Evolutionary conservation across 1,140 invertebrate species (phyloP), one percentile per base, ranked within the genome.

Genomic region (Tenebrio molitor): DNA sequence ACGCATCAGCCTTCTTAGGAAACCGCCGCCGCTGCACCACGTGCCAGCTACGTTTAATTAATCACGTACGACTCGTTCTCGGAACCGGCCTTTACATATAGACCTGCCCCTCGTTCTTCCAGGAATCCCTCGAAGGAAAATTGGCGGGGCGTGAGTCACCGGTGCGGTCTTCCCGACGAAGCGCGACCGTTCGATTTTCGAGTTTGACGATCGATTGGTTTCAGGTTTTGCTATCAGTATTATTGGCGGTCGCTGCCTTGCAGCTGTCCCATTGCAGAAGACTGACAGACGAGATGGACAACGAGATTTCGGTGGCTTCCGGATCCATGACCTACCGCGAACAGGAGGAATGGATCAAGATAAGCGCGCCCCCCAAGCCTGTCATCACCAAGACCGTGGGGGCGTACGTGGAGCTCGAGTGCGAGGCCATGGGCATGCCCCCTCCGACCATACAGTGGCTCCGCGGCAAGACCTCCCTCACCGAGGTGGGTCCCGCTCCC

Each of bases 361-460:
- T 90, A 39, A 85, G 79, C 16, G 81, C 84, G 14, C 78, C 85
- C 4, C 86, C 86, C 0, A 77, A 83, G 0, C 12, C 79, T 0
- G 79, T 80, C 5, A 73, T 86, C 10, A 75, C 79, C 1, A 84
- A 86, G 75, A 62, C 76, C 1, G 72, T 83, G 0, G 88, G 88
- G 0, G 71, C 82, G 0, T 81, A 84, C 0, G 63, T 92, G 0
- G 89, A 91, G 77, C 84, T 93, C 0, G 87, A 86, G 21, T 93
- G 91, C 77, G 89, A 91, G 75, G 89, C 89, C 1, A 84, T 87
- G 74, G 91, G 90, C 0, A 88, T 88, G 7, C 91, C 91, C 29
- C 86, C 89, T 23, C 91, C 91, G n/a, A 86, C 84, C 39, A 84
- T 93, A 17, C 85, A 88, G 72, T 93, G 91, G 91, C 85, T 91